Conservation (phyloP, 2,113 vertebrate species). For the Heterochromis multidens region DNA sequence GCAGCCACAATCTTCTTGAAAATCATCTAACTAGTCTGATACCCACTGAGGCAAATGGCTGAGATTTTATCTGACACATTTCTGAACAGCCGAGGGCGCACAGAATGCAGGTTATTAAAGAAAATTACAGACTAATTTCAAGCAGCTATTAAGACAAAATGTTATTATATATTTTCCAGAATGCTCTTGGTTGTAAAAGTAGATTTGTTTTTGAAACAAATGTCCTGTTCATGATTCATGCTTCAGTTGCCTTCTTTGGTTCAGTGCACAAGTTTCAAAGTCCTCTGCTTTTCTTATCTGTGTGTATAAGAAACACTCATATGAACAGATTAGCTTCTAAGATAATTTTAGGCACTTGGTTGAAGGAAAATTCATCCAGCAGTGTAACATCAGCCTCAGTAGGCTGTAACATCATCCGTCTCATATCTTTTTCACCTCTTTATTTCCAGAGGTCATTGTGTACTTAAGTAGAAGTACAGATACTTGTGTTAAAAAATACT, state of each 20-base stretch:
- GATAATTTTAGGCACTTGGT: background rate
- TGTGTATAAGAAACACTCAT: background rate
- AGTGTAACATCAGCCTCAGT: background rate
- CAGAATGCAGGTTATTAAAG: background rate
- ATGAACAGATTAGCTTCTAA: background rate
- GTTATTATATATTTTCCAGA: background rate
- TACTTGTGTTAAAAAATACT: no score
- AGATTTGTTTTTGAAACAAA: background rate
- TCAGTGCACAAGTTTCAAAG: background rate
- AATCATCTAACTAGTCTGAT: background rate
- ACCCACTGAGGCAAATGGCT: background rate
- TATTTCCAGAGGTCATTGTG: no score
- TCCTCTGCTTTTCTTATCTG: background rate
- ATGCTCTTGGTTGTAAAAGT: background rate
- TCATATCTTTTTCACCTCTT: background rate
- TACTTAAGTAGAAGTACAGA: no score
- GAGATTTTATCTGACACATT: background rate
- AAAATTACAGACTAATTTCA: constrained; percentile 5
- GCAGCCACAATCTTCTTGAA: background rate
- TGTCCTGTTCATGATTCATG: background rate
- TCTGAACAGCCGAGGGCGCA: background rate
- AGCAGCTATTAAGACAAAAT: background rate
- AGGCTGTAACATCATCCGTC: background rate
- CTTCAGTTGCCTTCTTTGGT: background rate
- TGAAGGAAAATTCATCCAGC: background rate